Conservation (phyloP, 2,888 invertebrate genomes). For the Phasia obesa region DNA sequence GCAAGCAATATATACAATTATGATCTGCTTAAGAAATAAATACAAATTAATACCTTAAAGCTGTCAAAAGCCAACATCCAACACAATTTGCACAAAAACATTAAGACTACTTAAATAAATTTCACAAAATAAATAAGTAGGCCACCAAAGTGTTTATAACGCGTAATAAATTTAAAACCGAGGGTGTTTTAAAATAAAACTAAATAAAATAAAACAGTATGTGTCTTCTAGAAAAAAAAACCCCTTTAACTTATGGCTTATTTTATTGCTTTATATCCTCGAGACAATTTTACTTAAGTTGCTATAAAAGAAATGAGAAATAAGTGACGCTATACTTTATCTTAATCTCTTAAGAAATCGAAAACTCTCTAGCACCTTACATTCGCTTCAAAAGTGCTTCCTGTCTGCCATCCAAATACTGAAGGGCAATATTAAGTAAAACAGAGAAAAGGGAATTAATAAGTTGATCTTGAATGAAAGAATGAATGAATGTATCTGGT, state of each 20-base stretch:
- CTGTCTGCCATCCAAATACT: constrained; percentile 54
- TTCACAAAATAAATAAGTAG: constrained; percentile 60
- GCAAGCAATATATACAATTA: too few relatives aligned
- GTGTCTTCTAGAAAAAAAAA: constrained; percentile 9
- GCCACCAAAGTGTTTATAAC: constrained; percentile 61
- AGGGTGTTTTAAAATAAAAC: constrained; percentile 61
- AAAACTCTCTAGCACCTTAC: constrained; percentile 64
- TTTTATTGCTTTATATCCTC: constrained; percentile 68
- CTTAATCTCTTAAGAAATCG: constrained; percentile 68
- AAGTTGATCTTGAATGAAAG: constrained; percentile 26
- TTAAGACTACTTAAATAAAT: neutral
- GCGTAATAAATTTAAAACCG: constrained; percentile 59
- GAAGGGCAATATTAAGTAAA: constrained; percentile 6
- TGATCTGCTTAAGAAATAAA: too few relatives aligned
- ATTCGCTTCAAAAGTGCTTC: constrained; percentile 56
- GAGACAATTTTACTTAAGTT: constrained; percentile 50
- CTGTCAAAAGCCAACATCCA: neutral
- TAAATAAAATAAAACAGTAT: constrained; percentile 7
- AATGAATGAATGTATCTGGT: neutral
- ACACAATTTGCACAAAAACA: neutral
- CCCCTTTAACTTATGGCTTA: constrained; percentile 67
- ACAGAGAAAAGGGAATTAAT: constrained; percentile 34
- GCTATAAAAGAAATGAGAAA: constrained; percentile 4
- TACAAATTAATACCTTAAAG: constrained; percentile 8
- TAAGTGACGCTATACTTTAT: constrained; percentile 57